phyloP scores from a whole-genome alignment of 2,797 vertebrate genomes.

The Syngnathus acus region DNA sequence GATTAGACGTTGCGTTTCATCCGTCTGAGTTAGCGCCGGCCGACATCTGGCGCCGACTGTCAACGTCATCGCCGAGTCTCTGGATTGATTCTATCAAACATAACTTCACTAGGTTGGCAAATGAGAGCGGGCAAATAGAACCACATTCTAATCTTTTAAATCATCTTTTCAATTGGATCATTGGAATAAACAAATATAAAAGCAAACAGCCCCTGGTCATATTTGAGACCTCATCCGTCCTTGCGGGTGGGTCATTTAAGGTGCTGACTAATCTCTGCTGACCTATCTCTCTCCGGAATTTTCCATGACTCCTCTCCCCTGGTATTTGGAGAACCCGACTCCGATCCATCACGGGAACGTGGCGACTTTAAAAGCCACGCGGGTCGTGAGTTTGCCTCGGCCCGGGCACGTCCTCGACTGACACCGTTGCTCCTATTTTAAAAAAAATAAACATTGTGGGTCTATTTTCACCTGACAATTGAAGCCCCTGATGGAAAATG shows the following conservation, averaged over 20 bases:
- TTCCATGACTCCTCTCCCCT: conserved; percentile 4
- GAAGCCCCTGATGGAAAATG: neutral
- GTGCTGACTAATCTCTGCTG: neutral
- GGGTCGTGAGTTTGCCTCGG: neutral
- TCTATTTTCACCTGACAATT: neutral
- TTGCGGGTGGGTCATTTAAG: neutral
- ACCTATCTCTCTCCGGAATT: conserved; percentile 3
- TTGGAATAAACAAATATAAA: neutral
- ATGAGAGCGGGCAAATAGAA: neutral
- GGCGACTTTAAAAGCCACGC: neutral
- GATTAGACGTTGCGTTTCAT: neutral
- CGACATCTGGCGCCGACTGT: neutral
- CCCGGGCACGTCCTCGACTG: neutral
- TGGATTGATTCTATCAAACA: neutral
- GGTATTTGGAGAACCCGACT: neutral
- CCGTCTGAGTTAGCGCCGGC: neutral
- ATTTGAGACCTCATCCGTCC: neutral
- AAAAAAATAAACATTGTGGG: neutral
- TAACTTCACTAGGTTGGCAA: neutral
- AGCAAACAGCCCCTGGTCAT: neutral
- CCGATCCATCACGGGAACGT: neutral
- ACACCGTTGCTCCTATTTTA: neutral
- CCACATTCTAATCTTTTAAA: too few relatives aligned
- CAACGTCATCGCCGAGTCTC: neutral
- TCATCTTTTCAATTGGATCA: neutral